These are phyloP conservation scores for Caranx ignobilis DNA, from an alignment of 2,113 vertebrate species.

Conservation along the genomic window DNA sequence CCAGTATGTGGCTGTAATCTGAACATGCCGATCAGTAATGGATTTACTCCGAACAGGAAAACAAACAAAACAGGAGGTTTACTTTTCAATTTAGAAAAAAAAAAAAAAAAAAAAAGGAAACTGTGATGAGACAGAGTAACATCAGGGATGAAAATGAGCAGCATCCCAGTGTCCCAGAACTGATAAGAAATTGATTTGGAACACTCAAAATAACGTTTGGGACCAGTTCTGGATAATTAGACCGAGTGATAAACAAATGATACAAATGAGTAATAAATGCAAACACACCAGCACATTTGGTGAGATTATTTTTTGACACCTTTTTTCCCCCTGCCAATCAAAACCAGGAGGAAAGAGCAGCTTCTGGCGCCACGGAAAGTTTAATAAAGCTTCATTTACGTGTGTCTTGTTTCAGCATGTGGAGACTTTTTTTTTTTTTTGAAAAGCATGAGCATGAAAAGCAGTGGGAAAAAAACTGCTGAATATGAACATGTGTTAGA, in stretches of 20 bases:
- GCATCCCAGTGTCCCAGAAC: conserved; percentile 34
- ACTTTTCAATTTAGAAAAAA: conserved; percentile 19
- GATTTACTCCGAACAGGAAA: conserved; percentile 10
- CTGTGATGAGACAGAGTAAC: conserved; percentile 10
- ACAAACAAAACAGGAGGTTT: not conserved
- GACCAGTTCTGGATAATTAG: conserved; percentile 37
- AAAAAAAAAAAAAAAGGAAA: not conserved
- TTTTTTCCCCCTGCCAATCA: conserved; percentile 24
- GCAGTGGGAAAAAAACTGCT: not conserved
- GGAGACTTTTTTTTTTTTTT: not conserved
- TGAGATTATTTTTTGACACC: conserved; percentile 23
- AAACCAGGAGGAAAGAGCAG: not conserved
- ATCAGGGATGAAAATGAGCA: conserved; percentile 17
- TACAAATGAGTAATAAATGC: conserved; percentile 36
- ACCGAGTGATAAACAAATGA: conserved; percentile 20
- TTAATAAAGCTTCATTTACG: not conserved
- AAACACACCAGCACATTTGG: conserved; percentile 30
- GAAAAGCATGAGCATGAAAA: not conserved
- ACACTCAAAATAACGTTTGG: conserved; percentile 37
- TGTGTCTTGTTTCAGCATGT: not conserved
- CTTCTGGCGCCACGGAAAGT: not conserved
- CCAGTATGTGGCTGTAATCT: not conserved
- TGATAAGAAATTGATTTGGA: conserved; percentile 53
- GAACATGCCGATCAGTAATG: conserved; percentile 12
- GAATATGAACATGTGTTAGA: not conserved